phyloP scores from a whole-genome alignment of 2,113 vertebrate species.

The Clupea harengus region DNA sequence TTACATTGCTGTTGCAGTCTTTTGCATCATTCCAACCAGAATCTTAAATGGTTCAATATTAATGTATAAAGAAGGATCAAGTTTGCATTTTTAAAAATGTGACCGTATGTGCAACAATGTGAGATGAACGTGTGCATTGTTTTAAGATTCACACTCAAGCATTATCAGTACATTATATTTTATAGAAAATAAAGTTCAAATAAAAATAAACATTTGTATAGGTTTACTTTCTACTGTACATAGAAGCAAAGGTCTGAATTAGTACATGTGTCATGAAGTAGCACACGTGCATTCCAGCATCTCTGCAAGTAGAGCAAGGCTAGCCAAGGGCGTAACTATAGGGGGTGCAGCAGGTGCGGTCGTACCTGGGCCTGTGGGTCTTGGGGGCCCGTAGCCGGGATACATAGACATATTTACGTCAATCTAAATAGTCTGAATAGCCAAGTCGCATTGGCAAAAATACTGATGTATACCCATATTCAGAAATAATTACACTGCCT shows the following conservation, averaged over 20 bases:
- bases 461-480: too few species aligned
- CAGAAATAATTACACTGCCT: too few species aligned
- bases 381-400: too few species aligned
- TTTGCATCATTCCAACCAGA: conserved; percentile 2
- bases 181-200: background rate
- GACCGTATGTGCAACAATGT: background rate
- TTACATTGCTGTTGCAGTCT: background rate
- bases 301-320: background rate
- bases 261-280: background rate
- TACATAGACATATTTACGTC: too few species aligned
- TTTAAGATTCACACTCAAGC: background rate
- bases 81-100: background rate
- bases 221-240: background rate
- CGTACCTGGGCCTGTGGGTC: too few species aligned
- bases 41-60: background rate
- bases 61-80: background rate
- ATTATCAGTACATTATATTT: background rate
- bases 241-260: too few species aligned
- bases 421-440: too few species aligned
- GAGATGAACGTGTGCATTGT: background rate
- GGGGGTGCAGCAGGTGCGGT: too few species aligned
- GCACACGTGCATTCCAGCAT: background rate
- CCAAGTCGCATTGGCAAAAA: too few species aligned
- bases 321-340: too few species aligned
- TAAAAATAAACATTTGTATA: background rate